Evolutionary conservation across 2,888 invertebrate genomes (phyloP), one percentile per base, ranked within the genome.

Genomic region (Leistus spinibarbis): DNA sequence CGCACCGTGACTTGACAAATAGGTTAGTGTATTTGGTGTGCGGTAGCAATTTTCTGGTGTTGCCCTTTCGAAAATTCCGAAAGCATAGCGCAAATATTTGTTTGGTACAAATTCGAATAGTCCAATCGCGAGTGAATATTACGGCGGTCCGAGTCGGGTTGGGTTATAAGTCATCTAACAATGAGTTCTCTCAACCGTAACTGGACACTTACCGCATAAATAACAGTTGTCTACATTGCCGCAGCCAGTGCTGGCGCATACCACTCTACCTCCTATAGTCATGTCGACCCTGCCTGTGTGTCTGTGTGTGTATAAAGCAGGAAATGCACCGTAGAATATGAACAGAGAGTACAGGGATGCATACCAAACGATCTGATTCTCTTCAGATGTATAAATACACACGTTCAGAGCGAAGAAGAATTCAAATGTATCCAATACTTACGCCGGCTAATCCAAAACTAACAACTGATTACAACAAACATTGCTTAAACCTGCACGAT

Each of bases 151-250:
- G 27, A 9, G 27, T 27, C 9, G 27, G 27, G 5, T 13, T 40
- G 40, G 40, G 40, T 40, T 40, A 40, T 70, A 70, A 70, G 70
- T 70, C 70, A 70, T 70, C 70, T 57, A 71, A 71, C 71, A 71
- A 71, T 71, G 71, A 65, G 56, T 54, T 63, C 65, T 56, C 65
- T 71, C 54, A 54, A 71, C 54, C 71, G 65, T 53, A 71, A 71
- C 71, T 19, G 71, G 65, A 56, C 65, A 71, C 71, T 65, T 64
- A 65, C 56, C 71, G 71, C 71, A 71, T 71, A 71, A 71, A 71
- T 71, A 71, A 71, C 71, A 56, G 71, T 71, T 71, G 70, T 63
- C 70, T 63, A 63, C 63, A 70, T 70, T 63, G 63, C 13, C 63
- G 53, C 40, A 17, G 63, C 63, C 40, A 17, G 63, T 22, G 56